These are phyloP conservation scores for Lamproptera curius DNA, from an alignment of 2,888 invertebrate genomes.

Conservation along the genomic window DNA sequence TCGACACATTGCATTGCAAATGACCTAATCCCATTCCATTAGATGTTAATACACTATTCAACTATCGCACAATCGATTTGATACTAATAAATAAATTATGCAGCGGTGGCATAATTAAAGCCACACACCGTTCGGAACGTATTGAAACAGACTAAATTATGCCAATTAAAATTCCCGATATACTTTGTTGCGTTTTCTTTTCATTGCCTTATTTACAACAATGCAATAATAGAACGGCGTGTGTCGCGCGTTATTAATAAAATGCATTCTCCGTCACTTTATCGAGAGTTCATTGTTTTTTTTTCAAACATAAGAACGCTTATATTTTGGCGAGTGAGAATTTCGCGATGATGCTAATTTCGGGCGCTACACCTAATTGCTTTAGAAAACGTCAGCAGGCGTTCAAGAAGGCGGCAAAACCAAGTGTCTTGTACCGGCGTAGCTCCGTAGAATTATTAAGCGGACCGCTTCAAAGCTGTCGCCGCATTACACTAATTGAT, in stretches of 20 bases:
- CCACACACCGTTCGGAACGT: constrained; percentile 1
- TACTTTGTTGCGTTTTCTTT: constrained; percentile 16
- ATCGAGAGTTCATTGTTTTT: too few species aligned
- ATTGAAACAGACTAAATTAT: constrained; percentile 11
- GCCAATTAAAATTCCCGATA: constrained; percentile 16
- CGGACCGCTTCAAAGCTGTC: constrained; percentile 71
- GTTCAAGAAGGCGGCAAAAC: background rate
- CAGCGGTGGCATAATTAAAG: constrained; percentile 10
- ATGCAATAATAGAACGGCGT: background rate
- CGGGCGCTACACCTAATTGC: background rate
- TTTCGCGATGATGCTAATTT: background rate
- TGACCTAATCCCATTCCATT: background rate
- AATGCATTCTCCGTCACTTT: background rate
- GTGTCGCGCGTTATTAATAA: background rate
- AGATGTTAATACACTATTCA: constrained; percentile 25
- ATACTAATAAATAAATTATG: constrained; percentile 13
- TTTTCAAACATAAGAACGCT: too few species aligned
- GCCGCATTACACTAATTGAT: constrained; percentile 77
- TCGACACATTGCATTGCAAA: background rate
- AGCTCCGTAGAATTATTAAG: constrained; percentile 65
- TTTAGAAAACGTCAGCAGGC: background rate
- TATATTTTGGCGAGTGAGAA: too few species aligned
- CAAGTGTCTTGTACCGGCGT: constrained; percentile 23
- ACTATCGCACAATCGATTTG: constrained; percentile 4
- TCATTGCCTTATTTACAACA: constrained; percentile 6